phyloP scores from a whole-genome alignment of 2,113 vertebrate genomes.

The Chloropsis hardwickii region DNA sequence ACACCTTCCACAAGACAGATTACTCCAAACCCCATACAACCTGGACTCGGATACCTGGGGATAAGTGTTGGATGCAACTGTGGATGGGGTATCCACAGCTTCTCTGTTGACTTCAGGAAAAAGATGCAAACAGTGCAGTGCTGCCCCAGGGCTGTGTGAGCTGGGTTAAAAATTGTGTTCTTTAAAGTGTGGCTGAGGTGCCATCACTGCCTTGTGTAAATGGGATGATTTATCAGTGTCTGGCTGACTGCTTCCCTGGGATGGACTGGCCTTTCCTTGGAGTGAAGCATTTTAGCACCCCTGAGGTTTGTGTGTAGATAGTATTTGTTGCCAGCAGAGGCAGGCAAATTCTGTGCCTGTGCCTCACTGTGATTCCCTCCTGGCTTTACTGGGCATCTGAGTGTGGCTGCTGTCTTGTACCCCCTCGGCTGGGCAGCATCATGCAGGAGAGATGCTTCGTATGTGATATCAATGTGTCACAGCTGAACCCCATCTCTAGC shows the following conservation, averaged over 20 bases:
- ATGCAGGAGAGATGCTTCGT: accelerated
- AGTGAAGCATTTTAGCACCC: background rate
- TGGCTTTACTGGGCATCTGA: accelerated
- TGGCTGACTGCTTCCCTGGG: background rate
- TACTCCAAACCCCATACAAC: background rate
- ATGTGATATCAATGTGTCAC: accelerated
- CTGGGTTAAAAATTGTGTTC: background rate
- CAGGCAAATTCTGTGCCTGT: background rate
- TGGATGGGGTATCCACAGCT: background rate
- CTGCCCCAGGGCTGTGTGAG: background rate
- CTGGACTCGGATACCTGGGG: background rate
- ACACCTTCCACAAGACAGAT: background rate
- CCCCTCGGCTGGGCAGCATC: accelerated
- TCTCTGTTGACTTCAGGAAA: background rate
- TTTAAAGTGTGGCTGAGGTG: background rate
- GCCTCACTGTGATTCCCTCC: background rate
- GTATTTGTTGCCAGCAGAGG: background rate
- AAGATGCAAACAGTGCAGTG: background rate
- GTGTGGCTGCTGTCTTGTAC: accelerated
- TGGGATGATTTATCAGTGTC: accelerated
- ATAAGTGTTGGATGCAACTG: background rate
- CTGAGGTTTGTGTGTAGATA: background rate
- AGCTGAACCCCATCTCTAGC: background rate
- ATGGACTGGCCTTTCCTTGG: background rate
- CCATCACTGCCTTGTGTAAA: background rate